Base-by-base conservation (phyloP, 2,888 invertebrate genomes). In the Lycia hirtaria region DNA sequence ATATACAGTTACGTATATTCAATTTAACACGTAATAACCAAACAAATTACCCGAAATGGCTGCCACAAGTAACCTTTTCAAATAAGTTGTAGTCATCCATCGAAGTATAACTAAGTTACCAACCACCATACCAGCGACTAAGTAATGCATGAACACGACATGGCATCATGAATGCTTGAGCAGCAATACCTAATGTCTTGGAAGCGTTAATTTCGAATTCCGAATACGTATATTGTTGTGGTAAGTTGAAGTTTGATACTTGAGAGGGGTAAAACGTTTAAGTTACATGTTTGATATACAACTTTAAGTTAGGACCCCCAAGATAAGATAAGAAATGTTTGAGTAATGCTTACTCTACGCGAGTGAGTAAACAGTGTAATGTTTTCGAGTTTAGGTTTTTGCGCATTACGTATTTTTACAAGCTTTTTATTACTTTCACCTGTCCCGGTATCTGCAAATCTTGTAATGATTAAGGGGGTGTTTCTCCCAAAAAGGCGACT, bases 151-250 rank as follows among this genome's bases (percentile, higher is more conserved):
- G 45, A 45, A 6, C 37, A 37, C 35, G 28, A 54, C 54, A 40
- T 14, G 45, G 14, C 24, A 33, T 7, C 40, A 40, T 51, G 43
- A 58, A 62, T 58, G 51, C 33, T 58, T 52, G 33, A 62, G 15
- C 17, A 28, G 37, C 20, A 17, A 35, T 9, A n/a, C 38, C 17
- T 45, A 30, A 32, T 55, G 22, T 26, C 32, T 20, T 17, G 40
- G 19, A 47, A 49, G 10, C 24, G 54, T 59, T 38, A 62, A 69
- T 64, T 51, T 52, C 45, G 61, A 60, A 60, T 56, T 51, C 56
- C 41, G 54, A 57, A 26, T 15, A 4, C 57, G 56, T 61, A 58
- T 54, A 57, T 44, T 64, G 65, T 66, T 64, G 59, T 52, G 43
- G 26, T 58, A 40, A 38, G 17, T n/a, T n/a, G n/a, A n/a, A 35